Evolutionary conservation across 1,140 invertebrate genomes (phyloP), one percentile per base, ranked within the genome.

Genomic region (Drosophila sp.): DNA sequence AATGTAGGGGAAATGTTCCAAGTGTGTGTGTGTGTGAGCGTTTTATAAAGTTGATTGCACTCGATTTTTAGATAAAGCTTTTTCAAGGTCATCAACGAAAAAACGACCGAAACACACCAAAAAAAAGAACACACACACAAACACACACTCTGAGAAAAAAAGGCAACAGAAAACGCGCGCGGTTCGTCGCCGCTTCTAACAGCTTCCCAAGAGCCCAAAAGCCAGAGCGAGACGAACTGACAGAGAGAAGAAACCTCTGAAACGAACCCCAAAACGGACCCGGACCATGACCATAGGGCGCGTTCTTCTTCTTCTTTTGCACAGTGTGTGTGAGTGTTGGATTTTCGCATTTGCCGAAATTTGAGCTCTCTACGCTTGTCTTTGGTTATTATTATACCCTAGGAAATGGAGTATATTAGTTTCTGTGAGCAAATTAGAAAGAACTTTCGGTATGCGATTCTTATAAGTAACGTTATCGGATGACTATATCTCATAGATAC

Each of bases 1-100:
- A 74, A 80, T 82, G 75, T 86, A 86, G 83, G 82, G 79, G 79
- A 87, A 86, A 87, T 81, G 79, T 67, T 68, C 40, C 74, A 50
- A 72, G 56, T 58, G 40, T 65, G 17, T 63, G 27, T 41, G 41
- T 56, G 30, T 75, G 65, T 79, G 56, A 71, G 71, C 41, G 76
- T 89, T 66, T 86, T 81, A 90, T 86, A 83, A 91, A 92, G 90
- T 91, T 91, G 85, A 91, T 91, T 91, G 90, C 90, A 91, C 90
- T 91, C 90, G 76, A 91, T 91, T 91, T 91, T 91, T 91, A 91
- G 90, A 91, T 91, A 91, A 91, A 91, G 90, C 85, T 84, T 91
- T 87, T 91, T 91, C 90, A 91, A 91, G 90, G 90, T 91, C 90
- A 90, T 75, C 82, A 73, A 90, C 85, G 89, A 91, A 90, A 90